Evolutionary conservation across 2,797 vertebrate species (phyloP).

Genomic region (Falco berigora): DNA sequence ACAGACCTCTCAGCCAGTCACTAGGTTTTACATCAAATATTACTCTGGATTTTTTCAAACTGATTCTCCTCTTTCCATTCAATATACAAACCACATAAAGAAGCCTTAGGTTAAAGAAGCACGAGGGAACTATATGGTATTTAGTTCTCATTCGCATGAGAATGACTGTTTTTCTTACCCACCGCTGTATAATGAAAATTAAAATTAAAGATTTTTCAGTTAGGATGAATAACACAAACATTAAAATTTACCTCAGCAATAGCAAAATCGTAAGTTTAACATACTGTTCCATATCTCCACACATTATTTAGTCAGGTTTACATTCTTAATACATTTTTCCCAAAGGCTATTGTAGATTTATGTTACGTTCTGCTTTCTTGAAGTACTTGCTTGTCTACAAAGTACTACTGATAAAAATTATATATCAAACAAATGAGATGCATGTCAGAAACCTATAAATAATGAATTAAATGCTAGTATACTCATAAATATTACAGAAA

Average conservation of each 20-base stretch:
- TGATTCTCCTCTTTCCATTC: neutral
- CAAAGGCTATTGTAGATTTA: constrained; percentile 27
- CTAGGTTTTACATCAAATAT: neutral
- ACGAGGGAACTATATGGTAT: neutral
- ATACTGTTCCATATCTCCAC: neutral
- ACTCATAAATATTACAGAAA: constrained; percentile 67
- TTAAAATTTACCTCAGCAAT: neutral
- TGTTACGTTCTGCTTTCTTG: neutral
- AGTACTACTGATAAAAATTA: constrained; percentile 54
- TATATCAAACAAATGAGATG: constrained; percentile 62
- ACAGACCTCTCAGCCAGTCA: neutral
- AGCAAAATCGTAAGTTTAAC: neutral
- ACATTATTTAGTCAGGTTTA: neutral
- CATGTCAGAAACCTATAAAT: constrained; percentile 63
- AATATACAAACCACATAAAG: neutral
- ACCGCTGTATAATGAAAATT: neutral
- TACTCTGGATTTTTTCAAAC: neutral
- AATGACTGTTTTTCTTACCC: neutral
- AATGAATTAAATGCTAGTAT: constrained; percentile 64
- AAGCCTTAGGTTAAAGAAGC: neutral
- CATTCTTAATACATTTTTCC: constrained; percentile 19
- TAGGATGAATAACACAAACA: neutral
- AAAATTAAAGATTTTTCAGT: constrained; percentile 20
- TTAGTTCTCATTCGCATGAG: neutral
- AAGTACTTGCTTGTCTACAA: constrained; percentile 54